These are phyloP conservation scores for Seriola dumerili DNA, from an alignment of 2,113 vertebrate species.

Conservation along the genomic window DNA sequence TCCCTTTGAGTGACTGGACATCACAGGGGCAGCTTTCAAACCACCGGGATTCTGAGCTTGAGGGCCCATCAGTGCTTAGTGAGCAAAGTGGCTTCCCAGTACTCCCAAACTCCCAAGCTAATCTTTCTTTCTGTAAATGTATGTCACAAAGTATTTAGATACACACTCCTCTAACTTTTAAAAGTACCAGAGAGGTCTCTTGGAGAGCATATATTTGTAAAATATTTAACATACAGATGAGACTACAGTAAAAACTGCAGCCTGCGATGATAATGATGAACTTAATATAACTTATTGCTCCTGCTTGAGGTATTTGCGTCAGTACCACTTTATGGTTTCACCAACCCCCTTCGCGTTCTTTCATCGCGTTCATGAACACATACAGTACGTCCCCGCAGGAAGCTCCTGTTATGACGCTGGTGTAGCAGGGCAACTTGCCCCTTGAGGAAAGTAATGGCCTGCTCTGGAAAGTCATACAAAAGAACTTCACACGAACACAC, in stretches of 20 bases:
- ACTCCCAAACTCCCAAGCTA: conserved; percentile 13
- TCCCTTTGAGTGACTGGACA: conserved; percentile 35
- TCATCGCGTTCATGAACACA: background rate
- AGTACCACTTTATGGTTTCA: background rate
- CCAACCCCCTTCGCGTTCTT: background rate
- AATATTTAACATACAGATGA: conserved; percentile 16
- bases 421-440: conserved; percentile 42
- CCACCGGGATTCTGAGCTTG: conserved; percentile 21
- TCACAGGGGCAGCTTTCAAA: conserved; percentile 38
- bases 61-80: conserved; percentile 21
- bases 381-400: conserved; percentile 11
- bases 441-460: conserved; percentile 56
- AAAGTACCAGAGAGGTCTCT: background rate
- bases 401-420: conserved; percentile 19
- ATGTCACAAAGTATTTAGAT: conserved; percentile 41
- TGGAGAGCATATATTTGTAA: conserved; percentile 6
- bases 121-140: conserved; percentile 37
- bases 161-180: conserved; percentile 23
- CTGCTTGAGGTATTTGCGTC: background rate
- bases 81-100: conserved; percentile 19
- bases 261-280: conserved; percentile 8
- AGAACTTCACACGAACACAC: conserved; percentile 25
- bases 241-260: background rate
- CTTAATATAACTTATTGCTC: background rate
- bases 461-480: conserved; percentile 53